Base-by-base conservation (phyloP, 2,888 invertebrate species). In the Dysmachus trigonus region DNA sequence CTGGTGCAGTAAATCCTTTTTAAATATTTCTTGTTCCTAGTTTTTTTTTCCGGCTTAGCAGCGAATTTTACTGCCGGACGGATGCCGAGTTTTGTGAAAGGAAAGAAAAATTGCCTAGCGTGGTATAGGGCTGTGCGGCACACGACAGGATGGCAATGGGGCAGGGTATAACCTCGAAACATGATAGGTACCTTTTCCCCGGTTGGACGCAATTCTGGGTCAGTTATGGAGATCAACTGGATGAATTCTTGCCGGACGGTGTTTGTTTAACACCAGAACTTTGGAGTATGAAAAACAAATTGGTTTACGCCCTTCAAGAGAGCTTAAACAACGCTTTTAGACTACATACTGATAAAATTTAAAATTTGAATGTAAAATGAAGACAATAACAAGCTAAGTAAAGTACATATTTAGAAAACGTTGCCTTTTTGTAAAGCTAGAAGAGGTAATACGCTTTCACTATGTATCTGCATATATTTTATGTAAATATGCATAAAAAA, bases 21-120 rank as follows among this genome's bases (percentile, higher is more conserved):
- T 79, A 79, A 79, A 79, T 47, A 79, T 79, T 79, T 79, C 79
- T 79, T 79, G 30, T 51, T 79, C 30, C 51, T 27, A 79, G 79
- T 27, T 79, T 41, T 79, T 47, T 79, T 41, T 47, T 31, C 47
- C 13, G 51, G 51, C 5, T 38, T 15, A 79, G 8, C 15, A 13
- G n/a, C 22, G 47, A 27, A 79, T 79, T 79, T 79, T 79, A 31
- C 47, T 41, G 51, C 51, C 51, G 2, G 2, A 13, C 35, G 41
- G 27, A 22, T 6, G 27, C 7, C 8, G 76, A 22, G 10, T 76
- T 76, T 38, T 76, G 7, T 22, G 13, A 47, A 27, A 10, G 7
- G 1, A n/a, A 62, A 51, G 18, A 51, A 18, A 51, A 18, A 51
- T 51, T 2, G 1, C 41, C 41, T 41, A 31, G 31, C 31, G 5